Base-by-base conservation (phyloP, 2,113 vertebrate species). In the zebrafish (Danio rerio) region DNA sequence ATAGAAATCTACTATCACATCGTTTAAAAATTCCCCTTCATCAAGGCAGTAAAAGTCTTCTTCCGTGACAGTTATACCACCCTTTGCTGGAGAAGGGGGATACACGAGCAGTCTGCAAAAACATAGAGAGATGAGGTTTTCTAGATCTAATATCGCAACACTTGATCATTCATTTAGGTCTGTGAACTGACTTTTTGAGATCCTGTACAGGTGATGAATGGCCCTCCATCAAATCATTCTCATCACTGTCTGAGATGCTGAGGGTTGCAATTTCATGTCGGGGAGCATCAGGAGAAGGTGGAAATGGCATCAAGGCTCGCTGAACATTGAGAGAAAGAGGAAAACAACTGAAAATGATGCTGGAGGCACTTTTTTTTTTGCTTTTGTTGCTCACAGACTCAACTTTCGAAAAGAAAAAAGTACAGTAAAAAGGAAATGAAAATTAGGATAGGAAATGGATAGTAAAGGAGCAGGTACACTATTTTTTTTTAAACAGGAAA, bases 1-100 rank as follows among this genome's bases (percentile, higher is more conserved):
- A 94, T 97, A 97, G 93, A 97, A 97, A 92, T 97, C 96, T 88
- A 97, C 95, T 87, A 97, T 96, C 87, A 97, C 96, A 89, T 97
- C 96, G 83, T 97, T 97, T 87, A 97, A 93, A 93, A 96, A 96
- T 87, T 96, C 94, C 85, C 95, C 95, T 92, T 96, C 94, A 87
- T 92, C 95, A 78, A 97, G 93, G 85, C 96, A 96, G 82, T 93
- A 90, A 52, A 96, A 94, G 88, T 97, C 96, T 86, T 97, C 95
- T 31, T 95, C 95, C 81, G 95, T 97, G 86, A 97, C 95, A 78
- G 95, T 95, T 87, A 97, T 95, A 18, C 95, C 96, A 66, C 96
- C 95, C 88, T 96, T 96, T 86, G 96, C 93, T 85, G 96, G 96
- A 88, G 96, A 95, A 86, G 95, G 94, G 15, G 96, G 96, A 88